Evolutionary conservation across 30 jellyfish, hydroid and myxozoan species (phyloP), one percentile per base, ranked within the genome.

Genomic region (Aurelia aurita): DNA sequence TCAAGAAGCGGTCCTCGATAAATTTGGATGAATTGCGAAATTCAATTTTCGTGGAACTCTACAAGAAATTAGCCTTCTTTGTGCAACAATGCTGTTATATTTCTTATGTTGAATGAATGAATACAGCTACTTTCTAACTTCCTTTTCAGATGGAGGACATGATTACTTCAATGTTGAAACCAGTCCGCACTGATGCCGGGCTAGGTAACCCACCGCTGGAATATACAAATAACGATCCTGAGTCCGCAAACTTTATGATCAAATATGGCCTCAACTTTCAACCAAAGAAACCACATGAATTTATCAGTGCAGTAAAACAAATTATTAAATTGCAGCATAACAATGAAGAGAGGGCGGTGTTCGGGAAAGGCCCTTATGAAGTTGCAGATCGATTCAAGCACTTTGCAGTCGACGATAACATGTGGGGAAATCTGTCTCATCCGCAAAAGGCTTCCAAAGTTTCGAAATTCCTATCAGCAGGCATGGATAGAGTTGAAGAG

Each of bases 161-260:
- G 72, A 73, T 26, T 19, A 34, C 51, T 2, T 46, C 73, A 18
- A 73, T 73, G 86, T 22, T 73, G 53, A 73, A 73, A 5, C 86
- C 86, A 16, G 86, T 73, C 11, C 71, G 86, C 19, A 49, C 22
- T 54, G 86, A 34, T 23, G 86, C 86, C 0, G 86, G 86, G 5
- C 51, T 73, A 22, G 79, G 86, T 14, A 53, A 73, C 53, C 86
- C 86, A 1, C 86, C 86, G 26, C 31, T 14, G 32, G 60, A 73
- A 73, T 73, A 46, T 12, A 26, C 71, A 14, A 73, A 73, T 29
- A 46, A 73, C 46, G 72, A 26, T n/a, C 27, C 86, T 5, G 86
- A 73, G 16, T 19, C 81, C 9, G 64, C 31, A 31, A 69, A 69
- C 39, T 19, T 31, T 69, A 69, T 69, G 64, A 27, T 69, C 63